These are phyloP conservation scores for Acheta domesticus DNA, from an alignment of 2,888 invertebrate species.

Conservation along the genomic window DNA sequence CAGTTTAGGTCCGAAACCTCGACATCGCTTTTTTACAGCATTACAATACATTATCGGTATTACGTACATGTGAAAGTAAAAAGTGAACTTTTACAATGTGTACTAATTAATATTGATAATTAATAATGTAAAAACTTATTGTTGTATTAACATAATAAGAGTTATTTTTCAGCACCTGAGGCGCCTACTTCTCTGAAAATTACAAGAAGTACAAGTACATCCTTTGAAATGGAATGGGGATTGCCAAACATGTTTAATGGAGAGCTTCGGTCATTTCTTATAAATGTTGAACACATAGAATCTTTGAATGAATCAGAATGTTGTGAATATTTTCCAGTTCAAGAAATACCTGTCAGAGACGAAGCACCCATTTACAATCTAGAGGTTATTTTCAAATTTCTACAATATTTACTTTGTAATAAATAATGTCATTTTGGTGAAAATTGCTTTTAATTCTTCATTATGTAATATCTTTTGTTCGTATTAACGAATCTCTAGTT, in stretches of 20 bases:
- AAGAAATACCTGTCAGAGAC: not conserved
- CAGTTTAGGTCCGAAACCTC: too few species aligned
- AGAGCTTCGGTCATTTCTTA: not conserved
- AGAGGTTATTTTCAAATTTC: not conserved
- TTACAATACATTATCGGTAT: too few species aligned
- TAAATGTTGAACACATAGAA: not conserved
- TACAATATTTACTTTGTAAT: not conserved
- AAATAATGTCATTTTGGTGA: not conserved
- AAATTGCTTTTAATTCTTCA: not conserved
- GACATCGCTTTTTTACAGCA: too few species aligned
- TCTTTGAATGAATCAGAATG: not conserved
- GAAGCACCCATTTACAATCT: not conserved
- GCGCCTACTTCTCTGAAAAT: not conserved
- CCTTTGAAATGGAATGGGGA: conserved; percentile 1
- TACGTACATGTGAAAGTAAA: too few species aligned
- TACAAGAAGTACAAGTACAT: not conserved
- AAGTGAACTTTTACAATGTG: too few species aligned
- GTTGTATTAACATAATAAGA: too few species aligned
- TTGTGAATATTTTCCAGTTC: conserved; percentile 18
- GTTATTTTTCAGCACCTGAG: not conserved
- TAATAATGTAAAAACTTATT: too few species aligned
- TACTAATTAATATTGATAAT: too few species aligned
- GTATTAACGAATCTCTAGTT: too few species aligned
- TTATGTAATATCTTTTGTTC: not conserved
- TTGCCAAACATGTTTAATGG: not conserved